Conservation (phyloP, 2,797 vertebrate species). For the Loris lydekkerianus region DNA sequence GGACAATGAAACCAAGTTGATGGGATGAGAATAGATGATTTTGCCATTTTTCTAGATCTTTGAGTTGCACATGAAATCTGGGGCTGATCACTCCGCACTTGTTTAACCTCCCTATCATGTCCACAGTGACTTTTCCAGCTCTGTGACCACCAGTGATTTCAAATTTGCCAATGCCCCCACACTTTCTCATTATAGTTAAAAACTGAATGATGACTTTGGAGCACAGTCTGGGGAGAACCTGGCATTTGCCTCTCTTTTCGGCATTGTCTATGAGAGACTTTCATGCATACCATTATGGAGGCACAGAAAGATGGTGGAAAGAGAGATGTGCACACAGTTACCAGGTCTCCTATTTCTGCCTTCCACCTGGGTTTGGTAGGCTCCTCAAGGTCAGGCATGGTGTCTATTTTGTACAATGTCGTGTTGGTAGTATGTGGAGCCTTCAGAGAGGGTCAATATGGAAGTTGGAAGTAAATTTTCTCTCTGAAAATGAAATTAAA, state of each 20-base stretch:
- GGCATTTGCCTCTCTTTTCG: neutral
- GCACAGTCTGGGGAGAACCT: neutral
- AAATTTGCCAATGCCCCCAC: neutral
- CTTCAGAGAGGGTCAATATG: neutral
- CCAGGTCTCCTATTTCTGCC: neutral
- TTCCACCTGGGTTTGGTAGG: neutral
- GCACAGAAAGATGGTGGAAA: neutral
- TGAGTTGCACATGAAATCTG: neutral
- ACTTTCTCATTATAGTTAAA: neutral
- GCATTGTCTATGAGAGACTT: neutral
- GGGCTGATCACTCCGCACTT: neutral
- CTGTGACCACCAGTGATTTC: neutral
- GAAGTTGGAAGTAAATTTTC: constrained; percentile 8
- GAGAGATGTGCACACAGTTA: neutral
- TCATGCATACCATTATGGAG: neutral
- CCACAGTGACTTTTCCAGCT: neutral
- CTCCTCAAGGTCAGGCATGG: neutral
- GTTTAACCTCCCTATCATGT: neutral
- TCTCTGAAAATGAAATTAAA: constrained; percentile 54
- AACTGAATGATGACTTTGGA: neutral
- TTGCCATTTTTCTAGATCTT: neutral
- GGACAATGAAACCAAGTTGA: neutral
- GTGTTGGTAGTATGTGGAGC: neutral
- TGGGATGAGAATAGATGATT: neutral
- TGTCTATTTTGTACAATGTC: neutral